Evolutionary conservation across 2,113 vertebrate genomes (phyloP).

Genomic region (Gasterosteus nipponicus): DNA sequence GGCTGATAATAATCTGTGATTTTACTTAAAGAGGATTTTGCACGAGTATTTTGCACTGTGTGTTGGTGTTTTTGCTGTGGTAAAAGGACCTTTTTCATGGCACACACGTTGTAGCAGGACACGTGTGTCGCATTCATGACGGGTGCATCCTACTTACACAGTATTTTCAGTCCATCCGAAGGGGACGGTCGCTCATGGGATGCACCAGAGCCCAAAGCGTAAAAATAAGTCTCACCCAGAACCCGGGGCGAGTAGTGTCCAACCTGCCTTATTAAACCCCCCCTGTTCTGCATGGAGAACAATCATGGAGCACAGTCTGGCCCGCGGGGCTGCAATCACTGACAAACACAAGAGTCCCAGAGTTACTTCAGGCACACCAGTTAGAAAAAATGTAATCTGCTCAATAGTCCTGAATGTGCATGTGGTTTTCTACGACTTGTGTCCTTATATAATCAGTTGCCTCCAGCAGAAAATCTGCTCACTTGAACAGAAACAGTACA

Average conservation of each 20-base stretch:
- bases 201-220: not conserved
- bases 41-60: not conserved
- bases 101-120: not conserved
- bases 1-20: not conserved
- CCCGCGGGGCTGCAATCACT: conserved; percentile 5
- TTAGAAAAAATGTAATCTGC: not conserved
- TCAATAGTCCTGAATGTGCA: not conserved
- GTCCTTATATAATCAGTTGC: too few species aligned
- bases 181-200: not conserved
- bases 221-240: not conserved
- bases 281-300: conserved; percentile 2
- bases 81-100: not conserved
- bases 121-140: not conserved
- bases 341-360: conserved; percentile 2
- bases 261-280: conserved; percentile 7
- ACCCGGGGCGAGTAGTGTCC: not conserved
- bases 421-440: not conserved
- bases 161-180: not conserved
- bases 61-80: not conserved
- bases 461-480: not conserved
- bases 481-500: not conserved
- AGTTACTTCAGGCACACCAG: not conserved
- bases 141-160: not conserved
- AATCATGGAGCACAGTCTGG: conserved; percentile 11
- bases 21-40: not conserved